Base-by-base conservation (phyloP, 2,888 invertebrate genomes). In the Anoplius nigerrimus region DNA sequence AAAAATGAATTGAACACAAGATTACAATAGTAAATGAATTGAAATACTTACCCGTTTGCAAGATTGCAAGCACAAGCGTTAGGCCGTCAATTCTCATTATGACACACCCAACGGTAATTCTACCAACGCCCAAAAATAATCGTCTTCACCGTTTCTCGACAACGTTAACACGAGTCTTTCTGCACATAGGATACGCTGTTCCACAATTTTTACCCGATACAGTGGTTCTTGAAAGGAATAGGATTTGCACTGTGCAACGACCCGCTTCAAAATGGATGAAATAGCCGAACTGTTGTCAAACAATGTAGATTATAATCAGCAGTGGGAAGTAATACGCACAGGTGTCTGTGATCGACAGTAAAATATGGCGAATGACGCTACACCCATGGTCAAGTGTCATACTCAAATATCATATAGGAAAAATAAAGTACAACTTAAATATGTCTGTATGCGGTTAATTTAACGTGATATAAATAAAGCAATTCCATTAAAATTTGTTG, bases 71-170 rank as follows among this genome's bases (percentile, higher is more conserved):
- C 61, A 74, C 62, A 66, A 84, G 46, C 70, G 76, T 70, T 62
- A 75, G 62, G 62, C 71, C 75, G 54, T 78, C 62, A 64, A 72
- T 79, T 75, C 77, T 81, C 87, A 86, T 86, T 69, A 75, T 78
- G 84, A 86, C 85, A 83, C 86, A 84, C 85, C 84, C 84, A 73
- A 59, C 22, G 22, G 45, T 56, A 60, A 16, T 63, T 6, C 43
- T 58, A 48, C 54, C 57, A 34, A 66, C 67, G 43, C 45, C 56
- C 58, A 62, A 57, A 34, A 34, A 34, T 34, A 34, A 61, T 63
- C 69, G 62, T 52, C 42, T 72, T 65, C 46, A 66, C 59, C 55
- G 62, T 66, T 43, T 54, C 20, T 24, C 34, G 13, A 15, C 43
- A 24, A 54, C 18, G 18, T n/a, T 52, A 15, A 18, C 15, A 21